Base-by-base conservation (phyloP, 1,140 invertebrate genomes). In the Myzus persicae region DNA sequence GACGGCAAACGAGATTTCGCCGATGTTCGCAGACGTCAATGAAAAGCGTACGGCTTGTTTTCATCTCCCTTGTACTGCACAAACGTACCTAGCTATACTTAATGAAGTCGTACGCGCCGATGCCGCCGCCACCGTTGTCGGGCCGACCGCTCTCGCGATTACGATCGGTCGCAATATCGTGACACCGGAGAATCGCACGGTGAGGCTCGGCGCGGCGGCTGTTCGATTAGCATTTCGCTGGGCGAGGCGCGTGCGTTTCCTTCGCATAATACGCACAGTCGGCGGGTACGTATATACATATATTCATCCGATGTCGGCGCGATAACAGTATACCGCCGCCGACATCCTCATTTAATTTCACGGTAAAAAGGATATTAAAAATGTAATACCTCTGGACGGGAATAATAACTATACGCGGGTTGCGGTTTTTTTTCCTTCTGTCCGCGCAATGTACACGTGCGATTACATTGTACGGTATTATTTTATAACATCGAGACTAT, bases 101-200 rank as follows among this genome's bases (percentile, higher is more conserved):
- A 90, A 90, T 90, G 46, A 90, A 90, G 89, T 90, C 38, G 51
- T 90, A 59, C 51, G 26, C 36, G 1, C 89, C 20, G 51, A 8
- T 31, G 48, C 6, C 36, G 48, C 5, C 26, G 36, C 14, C 48
- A 14, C 89, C 24, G 54, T 22, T 67, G 51, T 24, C 38, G 48
- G 59, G 59, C 59, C 59, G 59, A 76, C 59, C 3, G 36, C 6
- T 38, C 76, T 20, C 1, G 42, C 85, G 85, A 88, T 88, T 88
- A 48, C 85, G 85, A 88, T 88, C 85, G 85, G 44, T 48, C 38
- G 44, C n/a, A 24, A 88, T 87, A 84, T 44, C 89, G 51, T 90
- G 89, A 90, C 89, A 31, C 89, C 6, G n/a, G 59, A 90, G 20
- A 67, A 90, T 90, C 51, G 51, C 51, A 48, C 38, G 44, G 24